phyloP scores from a whole-genome alignment of 92 coral and sea anemone genomes.

The Parazoanthus atlanticus region DNA sequence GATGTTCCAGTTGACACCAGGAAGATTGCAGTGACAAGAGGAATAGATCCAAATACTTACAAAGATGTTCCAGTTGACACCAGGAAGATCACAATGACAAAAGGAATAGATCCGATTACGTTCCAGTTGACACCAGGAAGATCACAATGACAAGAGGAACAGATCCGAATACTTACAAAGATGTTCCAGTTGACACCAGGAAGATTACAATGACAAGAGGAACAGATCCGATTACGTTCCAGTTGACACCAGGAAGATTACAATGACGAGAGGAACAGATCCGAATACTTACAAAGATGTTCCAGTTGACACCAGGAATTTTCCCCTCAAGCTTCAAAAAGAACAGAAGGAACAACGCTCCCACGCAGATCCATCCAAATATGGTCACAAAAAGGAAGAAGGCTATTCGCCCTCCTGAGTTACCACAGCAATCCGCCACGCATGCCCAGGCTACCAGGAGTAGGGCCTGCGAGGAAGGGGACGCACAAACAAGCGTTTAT shows the following conservation, averaged over 20 bases:
- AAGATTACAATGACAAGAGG: no score
- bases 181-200: constrained; percentile 5
- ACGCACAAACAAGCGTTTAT: not conserved
- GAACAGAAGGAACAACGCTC: not conserved
- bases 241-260: not conserved
- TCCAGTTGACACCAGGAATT: constrained; percentile 2
- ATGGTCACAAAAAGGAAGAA: constrained; percentile 33
- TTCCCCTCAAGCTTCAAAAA: constrained; percentile 9
- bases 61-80: not conserved
- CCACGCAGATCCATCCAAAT: constrained; percentile 27
- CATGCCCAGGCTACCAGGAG: constrained; percentile 22
- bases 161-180: constrained; percentile 11
- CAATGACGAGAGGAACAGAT: not conserved
- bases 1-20: constrained; percentile 1
- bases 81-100: no score
- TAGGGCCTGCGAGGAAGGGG: not conserved
- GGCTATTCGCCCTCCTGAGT: not conserved
- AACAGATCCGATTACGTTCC: no score
- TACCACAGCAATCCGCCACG: constrained; percentile 2
- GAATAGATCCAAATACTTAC: constrained; percentile 15
- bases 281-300: constrained; percentile 15
- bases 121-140: constrained; percentile 8
- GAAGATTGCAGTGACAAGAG: no score
- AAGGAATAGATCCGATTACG: no score
- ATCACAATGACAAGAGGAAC: no score